phyloP scores from a whole-genome alignment of 2,797 vertebrate genomes.

The Ibycter americanus region DNA sequence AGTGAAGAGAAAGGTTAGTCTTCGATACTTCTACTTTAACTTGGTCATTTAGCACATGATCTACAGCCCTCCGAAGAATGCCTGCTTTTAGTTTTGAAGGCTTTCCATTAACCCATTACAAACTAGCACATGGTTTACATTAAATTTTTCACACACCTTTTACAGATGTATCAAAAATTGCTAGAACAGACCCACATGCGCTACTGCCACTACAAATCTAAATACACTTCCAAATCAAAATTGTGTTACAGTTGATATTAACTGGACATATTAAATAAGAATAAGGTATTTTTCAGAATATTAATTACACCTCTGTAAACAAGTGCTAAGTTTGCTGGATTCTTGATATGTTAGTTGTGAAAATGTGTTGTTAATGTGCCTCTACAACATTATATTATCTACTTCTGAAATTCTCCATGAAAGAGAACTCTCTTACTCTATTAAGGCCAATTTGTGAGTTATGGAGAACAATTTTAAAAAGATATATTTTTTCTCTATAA shows the following conservation, averaged over 20 bases:
- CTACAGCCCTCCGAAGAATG: neutral
- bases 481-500: neutral
- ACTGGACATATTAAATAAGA: neutral
- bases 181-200: neutral
- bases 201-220: neutral
- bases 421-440: neutral
- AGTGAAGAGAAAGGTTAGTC: neutral
- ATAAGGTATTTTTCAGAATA: neutral
- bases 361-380: neutral
- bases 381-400: fast-evolving
- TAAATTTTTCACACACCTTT: neutral
- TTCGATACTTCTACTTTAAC: neutral
- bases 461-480: neutral
- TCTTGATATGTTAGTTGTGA: neutral
- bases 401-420: neutral
- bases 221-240: neutral
- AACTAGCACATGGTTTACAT: neutral
- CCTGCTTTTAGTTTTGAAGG: neutral
- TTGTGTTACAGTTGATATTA: neutral
- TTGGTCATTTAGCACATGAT: neutral
- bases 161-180: neutral
- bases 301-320: neutral
- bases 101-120: neutral
- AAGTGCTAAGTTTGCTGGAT: neutral
- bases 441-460: neutral